Percentiles rank a stretch among this genome's conserved stretches.
These are phyloP conservation scores for Rhinichthys osculus DNA, from an alignment of 2,797 vertebrate species.

Conservation along the genomic window DNA sequence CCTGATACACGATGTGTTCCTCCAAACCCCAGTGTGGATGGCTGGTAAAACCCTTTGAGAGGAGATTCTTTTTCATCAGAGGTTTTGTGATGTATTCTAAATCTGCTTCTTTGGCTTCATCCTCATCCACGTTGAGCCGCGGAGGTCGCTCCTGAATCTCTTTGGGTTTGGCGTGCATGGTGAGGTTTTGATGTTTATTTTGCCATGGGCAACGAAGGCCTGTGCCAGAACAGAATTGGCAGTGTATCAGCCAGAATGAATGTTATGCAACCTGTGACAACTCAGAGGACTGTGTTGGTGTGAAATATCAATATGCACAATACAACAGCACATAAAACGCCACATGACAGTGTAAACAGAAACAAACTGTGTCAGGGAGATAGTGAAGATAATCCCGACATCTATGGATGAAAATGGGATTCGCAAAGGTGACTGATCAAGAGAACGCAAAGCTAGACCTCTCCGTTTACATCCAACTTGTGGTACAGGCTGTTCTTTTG, in stretches of 20 bases:
- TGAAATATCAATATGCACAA: constrained; percentile 64
- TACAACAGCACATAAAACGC: constrained; percentile 59
- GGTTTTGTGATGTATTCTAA: constrained; percentile 39
- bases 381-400: constrained; percentile 60
- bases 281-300: constrained; percentile 65
- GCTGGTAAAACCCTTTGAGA: constrained; percentile 40
- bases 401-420: constrained; percentile 30
- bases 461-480: not conserved
- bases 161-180: constrained; percentile 55
- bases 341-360: constrained; percentile 70
- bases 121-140: constrained; percentile 26
- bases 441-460: not conserved
- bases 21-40: constrained; percentile 42
- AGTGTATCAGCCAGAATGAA: constrained; percentile 66
- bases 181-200: constrained; percentile 64
- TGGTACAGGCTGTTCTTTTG: constrained; percentile 13
- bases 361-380: constrained; percentile 69
- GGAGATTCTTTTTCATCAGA: constrained; percentile 44
- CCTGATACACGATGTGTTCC: constrained; percentile 16
- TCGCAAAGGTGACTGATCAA: constrained; percentile 14
- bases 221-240: constrained; percentile 70
- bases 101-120: constrained; percentile 45
- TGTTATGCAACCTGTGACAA: constrained; percentile 71
- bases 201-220: constrained; percentile 59
- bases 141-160: constrained; percentile 45